These are phyloP conservation scores for Lissonota sp. DNA, from an alignment of 2,888 invertebrate genomes.

Conservation along the genomic window DNA sequence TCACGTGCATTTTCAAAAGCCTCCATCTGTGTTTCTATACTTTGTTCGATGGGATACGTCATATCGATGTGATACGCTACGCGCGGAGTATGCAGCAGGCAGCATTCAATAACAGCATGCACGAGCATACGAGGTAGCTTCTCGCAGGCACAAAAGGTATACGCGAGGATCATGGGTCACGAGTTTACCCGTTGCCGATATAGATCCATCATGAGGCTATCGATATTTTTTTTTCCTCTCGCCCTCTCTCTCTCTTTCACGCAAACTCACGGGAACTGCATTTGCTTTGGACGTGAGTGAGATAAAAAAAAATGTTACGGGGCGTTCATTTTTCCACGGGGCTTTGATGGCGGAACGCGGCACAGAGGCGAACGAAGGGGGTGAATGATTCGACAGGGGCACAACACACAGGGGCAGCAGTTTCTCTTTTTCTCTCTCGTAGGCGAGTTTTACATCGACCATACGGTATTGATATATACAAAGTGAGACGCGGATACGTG, in stretches of 20 bases:
- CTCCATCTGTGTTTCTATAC: slow-evolving; percentile 49
- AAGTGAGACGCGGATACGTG: slow-evolving; percentile 19
- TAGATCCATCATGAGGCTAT: slow-evolving; percentile 29
- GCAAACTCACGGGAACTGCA: background rate
- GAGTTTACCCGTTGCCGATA: slow-evolving; percentile 42
- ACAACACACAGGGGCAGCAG: no score
- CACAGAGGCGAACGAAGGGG: background rate
- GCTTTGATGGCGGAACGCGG: slow-evolving; percentile 57
- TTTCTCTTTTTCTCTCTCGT: slow-evolving; percentile 3
- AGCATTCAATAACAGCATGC: slow-evolving; percentile 18
- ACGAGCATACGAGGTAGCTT: slow-evolving; percentile 31
- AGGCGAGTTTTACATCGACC: slow-evolving; percentile 59
- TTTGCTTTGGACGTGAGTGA: slow-evolving; percentile 28
- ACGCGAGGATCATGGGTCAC: slow-evolving; percentile 59
- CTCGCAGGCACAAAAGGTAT: slow-evolving; percentile 40
- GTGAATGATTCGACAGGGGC: no score
- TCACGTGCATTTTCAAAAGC: slow-evolving; percentile 19
- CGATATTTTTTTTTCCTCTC: slow-evolving; percentile 31
- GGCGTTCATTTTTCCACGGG: slow-evolving; percentile 56
- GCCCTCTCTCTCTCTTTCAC: slow-evolving; percentile 2
- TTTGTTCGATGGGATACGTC: slow-evolving; percentile 56
- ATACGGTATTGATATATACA: slow-evolving; percentile 3
- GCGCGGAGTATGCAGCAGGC: slow-evolving; percentile 21
- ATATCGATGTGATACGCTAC: slow-evolving; percentile 49
- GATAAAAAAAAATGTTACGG: slow-evolving; percentile 29